Evolutionary conservation across 1,140 invertebrate species (phyloP).

Genomic region (Mesaphorura yosii): DNA sequence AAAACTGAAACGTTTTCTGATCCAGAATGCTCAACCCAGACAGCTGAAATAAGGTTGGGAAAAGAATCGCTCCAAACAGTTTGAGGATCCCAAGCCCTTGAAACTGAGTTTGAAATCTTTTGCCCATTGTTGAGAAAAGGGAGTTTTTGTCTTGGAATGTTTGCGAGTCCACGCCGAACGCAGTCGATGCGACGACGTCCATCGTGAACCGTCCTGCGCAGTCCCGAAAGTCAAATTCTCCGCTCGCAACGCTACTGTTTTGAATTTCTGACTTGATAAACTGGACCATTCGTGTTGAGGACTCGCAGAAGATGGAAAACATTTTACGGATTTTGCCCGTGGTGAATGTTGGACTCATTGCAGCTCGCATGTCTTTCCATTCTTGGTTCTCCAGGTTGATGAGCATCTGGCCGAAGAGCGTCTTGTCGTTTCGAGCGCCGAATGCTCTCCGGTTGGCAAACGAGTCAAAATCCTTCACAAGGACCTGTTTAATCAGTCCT

Average conservation of each 20-base stretch:
- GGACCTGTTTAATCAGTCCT: constrained; percentile 32
- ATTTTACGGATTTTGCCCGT: constrained; percentile 38
- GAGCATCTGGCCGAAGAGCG: constrained; percentile 35
- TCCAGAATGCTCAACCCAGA: not conserved
- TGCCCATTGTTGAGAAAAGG: not conserved
- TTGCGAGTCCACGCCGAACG: constrained; percentile 18
- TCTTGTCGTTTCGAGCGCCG: not conserved
- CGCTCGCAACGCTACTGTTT: too few relatives aligned
- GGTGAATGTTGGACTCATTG: constrained; percentile 41
- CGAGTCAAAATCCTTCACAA: constrained; percentile 34
- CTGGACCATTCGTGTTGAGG: not conserved
- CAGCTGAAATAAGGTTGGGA: not conserved
- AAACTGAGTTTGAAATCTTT: constrained; percentile 3
- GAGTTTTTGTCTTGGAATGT: constrained; percentile 11
- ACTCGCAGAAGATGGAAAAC: constrained; percentile 12
- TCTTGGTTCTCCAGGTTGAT: constrained; percentile 21
- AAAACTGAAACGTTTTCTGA: constrained; percentile 28
- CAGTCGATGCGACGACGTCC: constrained; percentile 17
- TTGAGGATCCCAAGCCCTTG: not conserved
- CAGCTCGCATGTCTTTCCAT: constrained; percentile 33
- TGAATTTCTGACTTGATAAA: not conserved
- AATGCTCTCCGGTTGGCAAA: constrained; percentile 32
- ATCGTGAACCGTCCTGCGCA: constrained; percentile 3
- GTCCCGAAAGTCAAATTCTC: constrained; percentile 9
- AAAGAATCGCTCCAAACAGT: not conserved